phyloP scores from a whole-genome alignment of 2,888 invertebrate species.

The Cyaniris semiargus region DNA sequence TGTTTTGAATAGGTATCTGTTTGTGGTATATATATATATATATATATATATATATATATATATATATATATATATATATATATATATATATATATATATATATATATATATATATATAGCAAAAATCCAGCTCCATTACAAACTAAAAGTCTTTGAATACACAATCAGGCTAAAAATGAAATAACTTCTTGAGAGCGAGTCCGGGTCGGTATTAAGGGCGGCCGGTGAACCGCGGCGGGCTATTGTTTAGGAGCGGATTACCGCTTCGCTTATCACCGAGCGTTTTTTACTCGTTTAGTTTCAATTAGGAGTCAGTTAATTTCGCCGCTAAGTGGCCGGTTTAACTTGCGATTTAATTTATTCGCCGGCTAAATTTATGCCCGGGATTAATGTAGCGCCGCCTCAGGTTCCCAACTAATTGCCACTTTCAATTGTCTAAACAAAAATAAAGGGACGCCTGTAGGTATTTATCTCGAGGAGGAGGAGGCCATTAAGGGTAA shows the following conservation, averaged over 20 bases:
- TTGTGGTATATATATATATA: too few relatives aligned
- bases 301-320: constrained; percentile 76
- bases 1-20: constrained; percentile 8
- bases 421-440: constrained; percentile 69
- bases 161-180: neutral
- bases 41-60: too few relatives aligned
- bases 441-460: constrained; percentile 50
- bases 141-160: neutral
- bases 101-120: too few relatives aligned
- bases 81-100: too few relatives aligned
- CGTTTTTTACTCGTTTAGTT: constrained; percentile 66
- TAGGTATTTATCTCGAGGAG: constrained; percentile 37
- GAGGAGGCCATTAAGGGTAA: constrained; percentile 13
- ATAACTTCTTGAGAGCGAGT: constrained; percentile 6
- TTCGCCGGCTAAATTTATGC: constrained; percentile 70
- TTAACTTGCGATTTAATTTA: constrained; percentile 72
- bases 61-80: too few relatives aligned
- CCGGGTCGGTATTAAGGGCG: constrained; percentile 32
- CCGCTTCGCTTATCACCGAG: constrained; percentile 59
- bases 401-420: constrained; percentile 60
- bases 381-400: constrained; percentile 70
- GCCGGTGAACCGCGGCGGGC: constrained; percentile 55
- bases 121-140: neutral
- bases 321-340: constrained; percentile 69
- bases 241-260: constrained; percentile 69